Percentiles rank a stretch among this genome's conserved stretches.
phyloP scores from a whole-genome alignment of 92 coral and sea anemone genomes.

The Bergia puertoricense region DNA sequence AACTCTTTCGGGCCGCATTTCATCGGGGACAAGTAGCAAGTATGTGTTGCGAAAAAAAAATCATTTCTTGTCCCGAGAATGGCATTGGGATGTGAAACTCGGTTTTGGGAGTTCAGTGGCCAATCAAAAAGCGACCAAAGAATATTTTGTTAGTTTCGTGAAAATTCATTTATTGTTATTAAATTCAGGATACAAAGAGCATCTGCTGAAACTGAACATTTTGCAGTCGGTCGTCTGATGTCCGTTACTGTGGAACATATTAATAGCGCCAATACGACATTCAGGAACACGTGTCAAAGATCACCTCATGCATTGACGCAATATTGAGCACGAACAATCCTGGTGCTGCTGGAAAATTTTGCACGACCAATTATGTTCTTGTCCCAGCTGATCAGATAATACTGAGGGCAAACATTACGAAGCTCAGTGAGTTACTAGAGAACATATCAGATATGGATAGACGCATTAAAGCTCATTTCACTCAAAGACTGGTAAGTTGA shows the following conservation, averaged over 20 bases:
- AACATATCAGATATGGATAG: slow-evolving; percentile 27
- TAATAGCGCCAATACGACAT: slow-evolving; percentile 21
- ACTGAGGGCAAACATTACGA: slow-evolving; percentile 11
- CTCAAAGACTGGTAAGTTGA: slow-evolving; percentile 45
- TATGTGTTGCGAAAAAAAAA: no score
- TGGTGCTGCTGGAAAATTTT: slow-evolving; percentile 26
- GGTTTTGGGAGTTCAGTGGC: no score
- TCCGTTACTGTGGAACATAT: no score
- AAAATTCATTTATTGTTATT: no score
- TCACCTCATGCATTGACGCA: slow-evolving; percentile 25
- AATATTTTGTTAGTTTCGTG: no score
- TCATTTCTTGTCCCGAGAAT: no score
- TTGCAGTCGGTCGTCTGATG: no score
- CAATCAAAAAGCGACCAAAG: no score
- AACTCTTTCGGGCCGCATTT: no score
- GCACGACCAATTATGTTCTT: neutral
- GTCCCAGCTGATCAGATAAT: slow-evolving; percentile 18
- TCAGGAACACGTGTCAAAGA: slow-evolving; percentile 13
- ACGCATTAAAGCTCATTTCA: slow-evolving; percentile 38
- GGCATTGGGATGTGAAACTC: neutral
- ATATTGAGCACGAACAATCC: slow-evolving; percentile 39
- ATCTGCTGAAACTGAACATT: no score
- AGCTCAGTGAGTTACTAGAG: neutral
- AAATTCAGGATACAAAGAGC: no score
- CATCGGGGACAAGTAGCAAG: no score